A percentile compares a stretch with the other conserved stretches of the same genome.
phyloP scores from a whole-genome alignment of 2,113 vertebrate species.

The Tetraodon nigroviridis region DNA sequence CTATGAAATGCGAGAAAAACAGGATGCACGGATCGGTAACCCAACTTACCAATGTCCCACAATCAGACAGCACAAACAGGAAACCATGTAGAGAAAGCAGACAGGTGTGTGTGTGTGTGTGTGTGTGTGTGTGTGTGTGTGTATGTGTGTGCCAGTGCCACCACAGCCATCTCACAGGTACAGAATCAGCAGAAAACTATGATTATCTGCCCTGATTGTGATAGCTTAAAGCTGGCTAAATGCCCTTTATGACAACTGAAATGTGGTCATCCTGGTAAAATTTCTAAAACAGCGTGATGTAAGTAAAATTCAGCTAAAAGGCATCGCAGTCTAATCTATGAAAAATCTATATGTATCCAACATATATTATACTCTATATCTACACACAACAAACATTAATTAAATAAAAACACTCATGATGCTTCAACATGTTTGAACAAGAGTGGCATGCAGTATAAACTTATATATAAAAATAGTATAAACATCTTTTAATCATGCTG shows the following conservation, averaged over 20 bases:
- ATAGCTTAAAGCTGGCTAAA: not conserved
- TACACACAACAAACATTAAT: no score
- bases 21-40: slow-evolving; percentile 61
- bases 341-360: no score
- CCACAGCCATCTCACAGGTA: slow-evolving; percentile 33
- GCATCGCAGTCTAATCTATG: slow-evolving; percentile 19
- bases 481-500: no score
- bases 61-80: slow-evolving; percentile 70
- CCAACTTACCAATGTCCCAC: slow-evolving; percentile 40
- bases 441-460: no score
- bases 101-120: slow-evolving; percentile 27
- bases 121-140: slow-evolving; percentile 6
- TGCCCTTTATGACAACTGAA: no score
- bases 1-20: slow-evolving; percentile 55
- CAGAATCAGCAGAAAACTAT: slow-evolving; percentile 39
- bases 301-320: not conserved
- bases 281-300: slow-evolving; percentile 11
- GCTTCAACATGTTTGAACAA: no score
- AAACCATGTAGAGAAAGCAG: slow-evolving; percentile 53
- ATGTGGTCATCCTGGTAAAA: no score
- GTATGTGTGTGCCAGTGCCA: not conserved
- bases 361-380: no score
- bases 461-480: no score
- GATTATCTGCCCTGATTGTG: not conserved
- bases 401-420: no score